phyloP scores from a whole-genome alignment of 2,888 invertebrate genomes.

The Erebia aethiops region DNA sequence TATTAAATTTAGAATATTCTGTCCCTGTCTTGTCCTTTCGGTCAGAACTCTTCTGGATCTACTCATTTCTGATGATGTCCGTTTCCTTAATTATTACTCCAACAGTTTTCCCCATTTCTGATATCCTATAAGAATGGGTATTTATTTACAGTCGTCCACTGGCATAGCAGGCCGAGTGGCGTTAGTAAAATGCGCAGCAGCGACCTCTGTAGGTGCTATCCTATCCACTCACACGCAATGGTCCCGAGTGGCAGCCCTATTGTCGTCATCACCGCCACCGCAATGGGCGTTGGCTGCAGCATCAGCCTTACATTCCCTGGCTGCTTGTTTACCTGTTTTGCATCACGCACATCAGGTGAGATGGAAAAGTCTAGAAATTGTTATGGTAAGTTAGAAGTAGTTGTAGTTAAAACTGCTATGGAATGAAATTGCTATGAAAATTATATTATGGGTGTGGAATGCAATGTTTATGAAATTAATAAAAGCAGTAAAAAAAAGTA shows the following conservation, averaged over 20 bases:
- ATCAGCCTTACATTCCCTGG: constrained; percentile 58
- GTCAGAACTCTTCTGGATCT: neutral
- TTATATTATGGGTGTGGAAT: no score
- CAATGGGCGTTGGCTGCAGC: constrained; percentile 48
- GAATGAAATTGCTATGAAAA: no score
- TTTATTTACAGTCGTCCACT: constrained; percentile 55
- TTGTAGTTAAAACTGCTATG: no score
- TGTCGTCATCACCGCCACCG: constrained; percentile 51
- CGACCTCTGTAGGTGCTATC: constrained; percentile 53
- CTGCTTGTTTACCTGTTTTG: constrained; percentile 55
- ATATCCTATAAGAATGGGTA: neutral
- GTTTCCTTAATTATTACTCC: no score
- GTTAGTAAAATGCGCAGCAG: constrained; percentile 50
- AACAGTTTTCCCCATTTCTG: neutral
- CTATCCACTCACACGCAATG: constrained; percentile 54
- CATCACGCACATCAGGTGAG: constrained; percentile 45
- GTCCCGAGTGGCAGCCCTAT: constrained; percentile 50
- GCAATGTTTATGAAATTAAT: no score
- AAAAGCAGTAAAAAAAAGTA: no score
- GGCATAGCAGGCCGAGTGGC: constrained; percentile 65
- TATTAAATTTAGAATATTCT: neutral
- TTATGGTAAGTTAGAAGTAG: neutral
- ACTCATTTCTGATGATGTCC: neutral
- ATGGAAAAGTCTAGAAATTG: neutral
- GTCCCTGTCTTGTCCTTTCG: neutral